Evolutionary conservation across 1,140 invertebrate species (phyloP), one percentile per base, ranked within the genome.

Genomic region (Papilio helenus): DNA sequence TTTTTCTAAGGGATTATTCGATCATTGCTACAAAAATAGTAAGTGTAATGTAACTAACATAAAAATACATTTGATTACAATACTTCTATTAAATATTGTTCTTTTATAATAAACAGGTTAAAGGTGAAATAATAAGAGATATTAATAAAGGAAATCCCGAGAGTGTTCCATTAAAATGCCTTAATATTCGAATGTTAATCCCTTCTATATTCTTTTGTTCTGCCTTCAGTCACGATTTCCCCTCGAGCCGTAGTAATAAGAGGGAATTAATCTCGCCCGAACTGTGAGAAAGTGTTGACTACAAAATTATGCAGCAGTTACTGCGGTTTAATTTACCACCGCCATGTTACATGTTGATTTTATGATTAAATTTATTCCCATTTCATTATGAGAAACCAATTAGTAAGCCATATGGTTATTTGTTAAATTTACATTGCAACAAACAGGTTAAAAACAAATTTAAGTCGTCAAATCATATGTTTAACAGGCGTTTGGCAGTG

Each of bases 201-300:
- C 78, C 81, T 82, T 84, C 84, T 82, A 74, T 81, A 89, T 87
- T 85, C 86, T 83, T 92, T 90, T 91, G 88, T 90, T 85, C 81
- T 74, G 83, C 78, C 80, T 81, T 83, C 82, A 80, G 84, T 86
- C 84, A 84, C 87, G 84, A 85, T 84, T 85, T 87, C 81, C 84
- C 82, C 82, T 76, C 83, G 79, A 81, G 80, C 79, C 82, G 77
- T 81, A 83, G 84, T 85, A 87, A 88, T 84, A 83, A 85, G 81
- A 84, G 79, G 51, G 34, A 61, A 77, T 77, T 61, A 76, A 76
- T 76, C 49, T 29, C 7, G 44, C 26, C 46, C 55, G 55, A 77
- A 42, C n/a, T 39, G 4, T 65, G 7, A 3, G 55, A n/a, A 77
- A 61, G 76, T 77, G 58, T 61, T 61, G 55, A 77, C 29, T 34